Evolutionary conservation across 2,797 vertebrate genomes (phyloP).

Genomic region (Cuculus canorus): DNA sequence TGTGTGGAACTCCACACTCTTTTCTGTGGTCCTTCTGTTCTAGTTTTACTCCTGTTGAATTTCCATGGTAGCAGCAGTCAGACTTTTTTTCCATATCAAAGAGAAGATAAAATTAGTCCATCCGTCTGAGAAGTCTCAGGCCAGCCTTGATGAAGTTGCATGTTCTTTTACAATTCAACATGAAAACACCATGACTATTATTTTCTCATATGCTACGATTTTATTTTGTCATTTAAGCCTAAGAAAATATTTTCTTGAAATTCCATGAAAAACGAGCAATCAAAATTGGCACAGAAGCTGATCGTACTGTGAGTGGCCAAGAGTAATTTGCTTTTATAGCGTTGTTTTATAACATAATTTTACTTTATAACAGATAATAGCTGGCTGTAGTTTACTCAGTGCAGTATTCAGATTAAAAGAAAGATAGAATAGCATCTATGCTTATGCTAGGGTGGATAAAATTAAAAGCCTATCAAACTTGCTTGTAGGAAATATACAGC

Average conservation of each 20-base stretch:
- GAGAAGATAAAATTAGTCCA: not conserved
- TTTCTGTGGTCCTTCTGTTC: not conserved
- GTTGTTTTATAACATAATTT: not conserved
- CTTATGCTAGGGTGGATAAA: not conserved
- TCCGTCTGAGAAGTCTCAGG: not conserved
- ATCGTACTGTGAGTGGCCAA: not conserved
- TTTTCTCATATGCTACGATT: not conserved
- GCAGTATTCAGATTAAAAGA: not conserved
- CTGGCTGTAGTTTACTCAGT: not conserved
- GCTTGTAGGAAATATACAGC: not conserved
- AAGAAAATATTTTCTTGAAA: conserved; percentile 16
- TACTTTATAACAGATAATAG: not conserved
- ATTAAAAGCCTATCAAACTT: not conserved
- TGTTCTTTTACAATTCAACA: not conserved
- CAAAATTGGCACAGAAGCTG: not conserved
- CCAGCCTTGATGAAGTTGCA: not conserved
- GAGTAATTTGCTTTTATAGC: not conserved
- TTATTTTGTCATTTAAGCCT: not conserved
- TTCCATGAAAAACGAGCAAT: not conserved
- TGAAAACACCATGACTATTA: not conserved
- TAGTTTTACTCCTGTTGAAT: not conserved
- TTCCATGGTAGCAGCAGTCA: not conserved
- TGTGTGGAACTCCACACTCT: not conserved
- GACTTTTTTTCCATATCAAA: not conserved
- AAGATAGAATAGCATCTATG: not conserved